Conservation (phyloP, 2,113 vertebrate genomes). For the Marmota monax region DNA sequence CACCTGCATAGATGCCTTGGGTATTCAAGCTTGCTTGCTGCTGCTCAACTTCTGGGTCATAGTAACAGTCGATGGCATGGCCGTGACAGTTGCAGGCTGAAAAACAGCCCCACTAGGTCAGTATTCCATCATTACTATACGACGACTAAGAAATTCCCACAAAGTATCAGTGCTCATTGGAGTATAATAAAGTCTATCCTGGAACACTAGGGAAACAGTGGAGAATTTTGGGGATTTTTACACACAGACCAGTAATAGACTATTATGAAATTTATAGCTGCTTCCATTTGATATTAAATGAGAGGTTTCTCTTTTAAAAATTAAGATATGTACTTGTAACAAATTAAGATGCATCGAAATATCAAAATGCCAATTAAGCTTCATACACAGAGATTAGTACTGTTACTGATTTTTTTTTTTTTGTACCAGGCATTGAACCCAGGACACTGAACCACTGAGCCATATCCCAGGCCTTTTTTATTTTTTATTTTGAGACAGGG, state of each 20-base stretch:
- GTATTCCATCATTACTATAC: background rate
- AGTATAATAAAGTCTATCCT: background rate
- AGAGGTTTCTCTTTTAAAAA: background rate
- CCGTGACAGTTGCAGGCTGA: constrained; percentile 97
- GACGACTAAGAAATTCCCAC: background rate
- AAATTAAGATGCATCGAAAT: constrained; percentile 25
- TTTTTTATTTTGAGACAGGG: too few species aligned
- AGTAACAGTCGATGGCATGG: constrained; percentile 95
- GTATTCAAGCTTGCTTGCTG: constrained; percentile 92
- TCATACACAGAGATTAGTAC: background rate
- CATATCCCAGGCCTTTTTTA: too few species aligned
- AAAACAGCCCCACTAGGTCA: constrained; percentile 60
- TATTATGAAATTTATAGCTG: background rate
- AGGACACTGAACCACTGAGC: too few species aligned
- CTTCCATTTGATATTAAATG: constrained; percentile 9
- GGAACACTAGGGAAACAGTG: background rate
- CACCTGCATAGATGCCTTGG: constrained; percentile 91
- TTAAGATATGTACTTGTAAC: background rate
- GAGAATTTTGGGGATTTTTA: constrained; percentile 25
- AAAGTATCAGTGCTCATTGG: background rate
- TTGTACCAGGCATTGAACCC: too few species aligned
- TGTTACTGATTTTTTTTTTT: background rate
- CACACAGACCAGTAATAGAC: background rate
- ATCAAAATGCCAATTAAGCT: background rate
- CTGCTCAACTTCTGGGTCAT: constrained; percentile 91